Evolutionary conservation across 2,888 invertebrate species (phyloP), one percentile per base, ranked within the genome.

Genomic region (Drosophila eohydei): DNA sequence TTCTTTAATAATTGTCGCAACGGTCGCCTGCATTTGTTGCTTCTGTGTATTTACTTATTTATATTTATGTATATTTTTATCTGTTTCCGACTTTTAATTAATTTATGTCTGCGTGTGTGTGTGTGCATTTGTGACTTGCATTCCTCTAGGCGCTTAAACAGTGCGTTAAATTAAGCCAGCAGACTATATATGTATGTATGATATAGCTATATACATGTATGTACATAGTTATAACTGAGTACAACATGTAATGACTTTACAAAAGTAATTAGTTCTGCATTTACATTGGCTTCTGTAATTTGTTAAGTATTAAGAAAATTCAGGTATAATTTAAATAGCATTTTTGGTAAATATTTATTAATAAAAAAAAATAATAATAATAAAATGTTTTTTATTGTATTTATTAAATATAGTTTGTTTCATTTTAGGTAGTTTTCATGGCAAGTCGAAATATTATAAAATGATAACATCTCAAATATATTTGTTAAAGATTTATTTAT

Each of bases 61-160:
- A 70, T 66, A 67, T 63, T 66, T 73, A 73, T 75, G 68, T 75
- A 69, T 87, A 79, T 81, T 78, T 84, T 64, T 87, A 88, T 89
- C 79, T 81, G 79, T 59, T 84, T 88, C 89, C 88, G 84, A 84
- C 89, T 84, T 79, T 89, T 89, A 89, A 89, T 84, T 89, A 89
- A 89, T 84, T 84, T 89, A 89, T 87, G 66, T 30, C 43, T 14
- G 28, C 21, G 36, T 51, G 30, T 2, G 14, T 55, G 26, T 34
- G 38, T 16, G 52, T 26, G 26, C 2, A 4, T 34, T 16, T 38
- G 70, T 69, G 58, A 44, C 66, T 74, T 64, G 71, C 58, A 58
- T 70, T 77, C 43, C 44, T 74, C 38, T 46, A 62, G 64, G 61
- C 66, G 68, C 67, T 82, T 65, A 61, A 82, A 63, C 68, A 65